Percentiles rank a stretch among this genome's conserved stretches.
These are phyloP conservation scores for Thecophora atra DNA, from an alignment of 2,888 invertebrate species.

Conservation along the genomic window DNA sequence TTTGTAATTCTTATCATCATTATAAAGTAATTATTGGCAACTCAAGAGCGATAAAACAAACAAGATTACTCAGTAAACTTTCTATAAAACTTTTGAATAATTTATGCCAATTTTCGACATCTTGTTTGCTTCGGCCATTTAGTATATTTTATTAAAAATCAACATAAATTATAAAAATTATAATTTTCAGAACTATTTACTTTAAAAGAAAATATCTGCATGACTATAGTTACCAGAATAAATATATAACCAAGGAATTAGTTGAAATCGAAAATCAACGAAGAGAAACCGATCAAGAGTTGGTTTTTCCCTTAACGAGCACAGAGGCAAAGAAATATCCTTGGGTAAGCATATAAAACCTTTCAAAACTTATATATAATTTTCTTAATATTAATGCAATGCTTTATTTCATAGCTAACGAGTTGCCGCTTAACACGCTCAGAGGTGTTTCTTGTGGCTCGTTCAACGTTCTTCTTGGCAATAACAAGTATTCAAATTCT, in stretches of 20 bases:
- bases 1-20: constrained; percentile 70
- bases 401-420: constrained; percentile 50
- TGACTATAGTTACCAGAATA: constrained; percentile 76
- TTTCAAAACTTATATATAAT: background rate
- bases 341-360: constrained; percentile 65
- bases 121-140: too few relatives aligned
- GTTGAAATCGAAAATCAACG: constrained; percentile 73
- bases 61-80: too few relatives aligned
- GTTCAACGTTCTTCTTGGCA: constrained; percentile 69
- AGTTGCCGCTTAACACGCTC: constrained; percentile 53
- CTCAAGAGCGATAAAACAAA: too few relatives aligned
- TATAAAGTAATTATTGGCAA: constrained; percentile 66
- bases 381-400: background rate
- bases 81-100: too few relatives aligned
- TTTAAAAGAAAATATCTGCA: constrained; percentile 79
- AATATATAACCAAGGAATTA: constrained; percentile 75
- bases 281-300: constrained; percentile 70
- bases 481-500: constrained; percentile 76
- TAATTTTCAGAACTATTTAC: constrained; percentile 71
- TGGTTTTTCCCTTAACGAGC: constrained; percentile 74
- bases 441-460: constrained; percentile 54
- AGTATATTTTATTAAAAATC: too few relatives aligned
- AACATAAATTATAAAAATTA: background rate
- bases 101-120: too few relatives aligned
- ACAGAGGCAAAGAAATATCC: constrained; percentile 74